Evolutionary conservation across 2,797 vertebrate genomes (phyloP).

Genomic region (Gambusia yucatana): DNA sequence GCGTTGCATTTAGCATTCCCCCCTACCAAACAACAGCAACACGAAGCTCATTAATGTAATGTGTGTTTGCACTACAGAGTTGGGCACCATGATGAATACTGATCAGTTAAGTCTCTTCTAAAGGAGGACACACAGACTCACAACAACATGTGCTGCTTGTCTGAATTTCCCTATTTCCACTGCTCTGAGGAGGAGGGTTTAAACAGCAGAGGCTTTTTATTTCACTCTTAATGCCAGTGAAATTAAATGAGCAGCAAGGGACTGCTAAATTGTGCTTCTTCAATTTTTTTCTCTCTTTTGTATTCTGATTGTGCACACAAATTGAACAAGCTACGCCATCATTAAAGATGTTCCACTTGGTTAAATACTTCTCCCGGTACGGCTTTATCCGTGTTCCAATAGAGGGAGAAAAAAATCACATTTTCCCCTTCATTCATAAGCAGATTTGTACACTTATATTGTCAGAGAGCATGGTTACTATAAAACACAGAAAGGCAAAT

Average conservation of each 20-base stretch:
- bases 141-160: slow-evolving; percentile 16
- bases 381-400: not conserved
- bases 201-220: slow-evolving; percentile 37
- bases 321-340: not conserved
- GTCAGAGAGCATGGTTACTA: not conserved
- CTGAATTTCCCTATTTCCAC: slow-evolving; percentile 22
- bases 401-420: not conserved
- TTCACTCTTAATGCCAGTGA: slow-evolving; percentile 32
- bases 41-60: slow-evolving; percentile 61
- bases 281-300: not conserved
- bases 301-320: slow-evolving; percentile 7
- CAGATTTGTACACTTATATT: not conserved
- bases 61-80: slow-evolving; percentile 52
- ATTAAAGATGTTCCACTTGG: slow-evolving; percentile 7
- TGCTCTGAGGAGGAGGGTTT: slow-evolving; percentile 21
- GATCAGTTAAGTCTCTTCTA: slow-evolving; percentile 38
- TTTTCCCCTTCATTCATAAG: not conserved
- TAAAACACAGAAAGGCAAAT: not conserved
- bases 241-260: slow-evolving; percentile 42
- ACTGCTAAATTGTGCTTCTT: slow-evolving; percentile 11
- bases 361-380: not conserved
- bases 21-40: slow-evolving; percentile 51
- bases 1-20: slow-evolving; percentile 41
- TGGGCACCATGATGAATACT: slow-evolving; percentile 48
- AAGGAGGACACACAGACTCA: slow-evolving; percentile 24